Percentiles rank a stretch among this genome's conserved stretches.
Conservation (phyloP, 2,797 vertebrate genomes). For the Sebastes ruberrimus region DNA sequence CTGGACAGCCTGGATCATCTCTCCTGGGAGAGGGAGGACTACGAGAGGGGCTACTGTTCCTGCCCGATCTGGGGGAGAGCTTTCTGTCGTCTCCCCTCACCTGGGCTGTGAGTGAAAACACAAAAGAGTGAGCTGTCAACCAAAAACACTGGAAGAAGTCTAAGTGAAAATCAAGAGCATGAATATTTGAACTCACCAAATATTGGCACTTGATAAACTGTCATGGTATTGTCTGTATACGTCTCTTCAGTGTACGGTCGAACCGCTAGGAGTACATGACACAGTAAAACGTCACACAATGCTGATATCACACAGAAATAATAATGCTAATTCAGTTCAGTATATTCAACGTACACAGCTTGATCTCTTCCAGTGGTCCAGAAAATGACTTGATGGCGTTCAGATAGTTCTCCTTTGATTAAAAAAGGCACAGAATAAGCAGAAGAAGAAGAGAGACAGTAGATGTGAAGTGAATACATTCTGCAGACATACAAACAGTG, state of each 20-base stretch:
- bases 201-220: constrained; percentile 88
- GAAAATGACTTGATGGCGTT: constrained; percentile 91
- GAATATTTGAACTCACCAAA: constrained; percentile 78
- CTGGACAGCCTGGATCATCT: constrained; percentile 19
- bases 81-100: neutral
- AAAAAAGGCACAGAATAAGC: neutral
- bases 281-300: neutral
- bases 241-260: constrained; percentile 84
- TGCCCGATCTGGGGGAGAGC: neutral
- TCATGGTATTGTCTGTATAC: constrained; percentile 91
- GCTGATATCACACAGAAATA: neutral
- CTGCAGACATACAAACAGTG: no score
- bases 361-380: constrained; percentile 89
- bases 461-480: no score
- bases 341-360: constrained; percentile 82
- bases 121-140: neutral
- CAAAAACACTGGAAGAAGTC: neutral
- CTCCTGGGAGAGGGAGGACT: constrained; percentile 18
- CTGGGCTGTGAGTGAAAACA: constrained; percentile 41
- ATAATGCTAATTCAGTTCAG: fast-evolving
- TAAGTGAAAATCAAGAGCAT: neutral
- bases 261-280: constrained; percentile 77
- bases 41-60: constrained; percentile 67
- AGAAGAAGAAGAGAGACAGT: neutral
- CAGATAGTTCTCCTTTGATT: constrained; percentile 85